Percentiles rank a stretch among this genome's conserved stretches.
These are phyloP conservation scores for Chaetops frenatus DNA, from an alignment of 2,113 vertebrate species.

Conservation along the genomic window DNA sequence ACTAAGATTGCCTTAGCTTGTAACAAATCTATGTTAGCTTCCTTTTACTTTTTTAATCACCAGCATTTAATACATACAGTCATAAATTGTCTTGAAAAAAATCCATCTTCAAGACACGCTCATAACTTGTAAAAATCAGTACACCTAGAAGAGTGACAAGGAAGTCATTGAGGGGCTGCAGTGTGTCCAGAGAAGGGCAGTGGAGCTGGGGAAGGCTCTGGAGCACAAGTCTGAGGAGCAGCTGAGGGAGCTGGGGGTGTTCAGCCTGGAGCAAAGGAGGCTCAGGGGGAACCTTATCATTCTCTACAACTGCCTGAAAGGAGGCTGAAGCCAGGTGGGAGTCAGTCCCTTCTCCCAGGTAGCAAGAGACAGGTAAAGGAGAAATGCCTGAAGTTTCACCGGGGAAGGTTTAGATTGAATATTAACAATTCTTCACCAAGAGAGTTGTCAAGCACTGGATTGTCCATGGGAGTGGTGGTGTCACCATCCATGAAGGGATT, in stretches of 20 bases:
- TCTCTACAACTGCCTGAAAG: not conserved
- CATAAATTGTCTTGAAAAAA: not conserved
- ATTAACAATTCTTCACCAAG: not conserved
- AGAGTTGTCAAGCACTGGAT: not conserved
- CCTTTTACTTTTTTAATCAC: not conserved
- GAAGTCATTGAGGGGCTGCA: not conserved
- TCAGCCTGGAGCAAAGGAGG: not conserved
- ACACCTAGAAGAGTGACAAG: not conserved
- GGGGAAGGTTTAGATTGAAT: not conserved
- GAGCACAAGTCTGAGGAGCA: not conserved
- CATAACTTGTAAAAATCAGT: not conserved
- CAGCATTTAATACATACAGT: not conserved
- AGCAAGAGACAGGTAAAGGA: not conserved
- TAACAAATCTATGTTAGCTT: not conserved
- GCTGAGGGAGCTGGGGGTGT: not conserved
- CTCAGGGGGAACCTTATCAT: accelerated
- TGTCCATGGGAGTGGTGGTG: not conserved
- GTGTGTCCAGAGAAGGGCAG: not conserved
- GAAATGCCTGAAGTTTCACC: not conserved
- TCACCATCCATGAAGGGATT: not conserved
- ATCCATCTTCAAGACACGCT: not conserved
- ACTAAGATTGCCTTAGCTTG: not conserved
- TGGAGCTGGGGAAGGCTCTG: not conserved
- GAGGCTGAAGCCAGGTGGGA: not conserved
- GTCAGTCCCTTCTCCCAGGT: not conserved